Base-by-base conservation (phyloP, 2,113 vertebrate species). In the Rattus rattus region DNA sequence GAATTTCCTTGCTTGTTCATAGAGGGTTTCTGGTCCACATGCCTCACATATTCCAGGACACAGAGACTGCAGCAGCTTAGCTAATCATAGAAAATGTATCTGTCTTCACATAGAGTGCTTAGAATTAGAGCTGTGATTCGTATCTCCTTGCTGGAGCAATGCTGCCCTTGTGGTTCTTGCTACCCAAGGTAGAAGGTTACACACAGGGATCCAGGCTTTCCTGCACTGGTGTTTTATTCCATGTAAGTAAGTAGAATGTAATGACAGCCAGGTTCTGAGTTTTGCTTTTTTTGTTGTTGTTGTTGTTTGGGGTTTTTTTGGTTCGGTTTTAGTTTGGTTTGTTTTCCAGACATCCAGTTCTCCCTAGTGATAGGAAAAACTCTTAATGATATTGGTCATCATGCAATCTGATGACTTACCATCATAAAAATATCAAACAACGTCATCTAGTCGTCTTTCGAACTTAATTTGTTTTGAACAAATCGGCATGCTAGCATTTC, bases 131-230 rank as follows among this genome's bases (percentile, higher is more conserved):
- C 73, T 96, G 90, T 92, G 87, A 30, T 85, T 59, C 2, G 36
- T 95, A 70, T 93, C 93, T 90, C 96, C 61, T 79, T 61, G 79
- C 39, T 97, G 28, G 80, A 92, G 88, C 92, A 63, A 2, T 93
- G 94, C 10, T 88, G 43, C 43, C 91, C 47, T 43, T 92, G 91
- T 7, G 65, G 76, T 67, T 81, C 89, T 92, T 95, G 69, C 83
- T 88, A 63, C 52, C 77, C 72, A 94, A 47, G 92, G 77, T 96
- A 96, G 90, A 89, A 81, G 39, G 69, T 85, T 65, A 72, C 90
- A 81, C 92, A 93, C 47, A 95, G 96, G 98, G 98, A 98, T 91
- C 93, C 95, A 97, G 10, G 7, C 94, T 98, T 96, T 94, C 88
- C 97, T 95, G 49, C 96, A 85, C 22, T 90, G 54, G 28, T 88